Percentiles rank a stretch among this genome's conserved stretches.
Conservation (phyloP, 2,797 vertebrate species). For the Dipus sagitta region DNA sequence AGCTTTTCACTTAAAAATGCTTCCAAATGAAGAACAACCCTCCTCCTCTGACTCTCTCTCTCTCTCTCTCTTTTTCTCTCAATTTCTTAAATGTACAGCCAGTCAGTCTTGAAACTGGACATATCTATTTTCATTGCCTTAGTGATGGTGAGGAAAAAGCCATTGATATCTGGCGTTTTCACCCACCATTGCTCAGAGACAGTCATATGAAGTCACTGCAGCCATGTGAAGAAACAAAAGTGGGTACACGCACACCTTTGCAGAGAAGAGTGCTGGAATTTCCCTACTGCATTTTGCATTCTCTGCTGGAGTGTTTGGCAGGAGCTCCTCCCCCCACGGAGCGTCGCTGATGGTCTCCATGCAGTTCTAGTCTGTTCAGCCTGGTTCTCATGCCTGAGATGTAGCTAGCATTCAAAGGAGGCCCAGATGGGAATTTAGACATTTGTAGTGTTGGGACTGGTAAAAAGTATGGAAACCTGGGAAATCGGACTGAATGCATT, state of each 20-base stretch:
- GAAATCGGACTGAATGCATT: too few relatives aligned
- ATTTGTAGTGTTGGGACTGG: too few relatives aligned
- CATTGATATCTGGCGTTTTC: background rate
- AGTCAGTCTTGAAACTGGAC: background rate
- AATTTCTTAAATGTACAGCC: background rate
- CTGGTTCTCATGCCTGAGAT: background rate
- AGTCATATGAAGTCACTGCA: background rate
- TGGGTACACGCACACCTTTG: background rate
- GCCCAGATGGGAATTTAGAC: too few relatives aligned
- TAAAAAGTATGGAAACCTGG: too few relatives aligned
- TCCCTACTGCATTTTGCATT: background rate
- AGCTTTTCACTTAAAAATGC: conserved; percentile 47
- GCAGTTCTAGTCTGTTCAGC: background rate
- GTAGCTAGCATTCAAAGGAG: background rate
- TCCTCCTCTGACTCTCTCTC: too few relatives aligned
- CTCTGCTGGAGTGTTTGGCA: background rate
- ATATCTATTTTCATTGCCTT: background rate
- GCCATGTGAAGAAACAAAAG: background rate
- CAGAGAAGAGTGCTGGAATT: background rate
- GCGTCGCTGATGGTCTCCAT: background rate
- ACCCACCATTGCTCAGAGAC: background rate
- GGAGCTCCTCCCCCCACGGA: background rate
- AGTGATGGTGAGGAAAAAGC: background rate
- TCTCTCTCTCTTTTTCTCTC: too few relatives aligned
- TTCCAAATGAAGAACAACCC: background rate